phyloP scores from a whole-genome alignment of 2,888 invertebrate genomes.

The Apoda limacodes region DNA sequence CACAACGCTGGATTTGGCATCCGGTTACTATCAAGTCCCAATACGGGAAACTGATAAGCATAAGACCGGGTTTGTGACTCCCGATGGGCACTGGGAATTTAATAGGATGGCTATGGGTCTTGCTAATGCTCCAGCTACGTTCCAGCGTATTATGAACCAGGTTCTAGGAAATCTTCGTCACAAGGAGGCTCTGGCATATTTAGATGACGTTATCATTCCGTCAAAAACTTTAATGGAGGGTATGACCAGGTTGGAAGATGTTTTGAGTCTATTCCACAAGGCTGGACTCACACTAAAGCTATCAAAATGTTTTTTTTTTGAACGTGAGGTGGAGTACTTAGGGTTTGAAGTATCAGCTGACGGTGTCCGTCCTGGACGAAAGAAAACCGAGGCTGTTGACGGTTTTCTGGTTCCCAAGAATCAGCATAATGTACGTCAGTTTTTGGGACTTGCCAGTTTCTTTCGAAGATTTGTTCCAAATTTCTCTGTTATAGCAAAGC shows the following conservation, averaged over 20 bases:
- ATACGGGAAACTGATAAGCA: conserved; percentile 18
- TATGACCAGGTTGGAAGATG: conserved; percentile 2
- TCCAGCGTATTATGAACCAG: conserved; percentile 9
- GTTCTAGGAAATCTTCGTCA: conserved; percentile 8
- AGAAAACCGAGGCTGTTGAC: conserved; percentile 9
- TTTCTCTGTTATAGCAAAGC: conserved; percentile 10
- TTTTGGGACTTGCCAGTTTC: conserved; percentile 10
- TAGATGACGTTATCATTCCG: conserved; percentile 15
- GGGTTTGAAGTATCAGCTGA: conserved; percentile 9
- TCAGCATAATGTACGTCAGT: conserved; percentile 9
- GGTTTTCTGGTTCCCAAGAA: conserved; percentile 7
- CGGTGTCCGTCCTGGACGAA: conserved; percentile 6
- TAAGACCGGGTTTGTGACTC: conserved; percentile 14
- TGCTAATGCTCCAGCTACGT: conserved; percentile 13
- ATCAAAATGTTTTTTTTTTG: conserved; percentile 8
- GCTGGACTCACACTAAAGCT: conserved; percentile 10
- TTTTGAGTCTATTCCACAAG: conserved; percentile 4
- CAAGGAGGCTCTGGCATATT: conserved; percentile 12
- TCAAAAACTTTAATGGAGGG: conserved; percentile 10
- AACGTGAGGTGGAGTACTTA: conserved; percentile 5
- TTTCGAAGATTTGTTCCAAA: conserved; percentile 9
- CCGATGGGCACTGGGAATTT: conserved; percentile 14
- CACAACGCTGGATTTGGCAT: conserved; percentile 11
- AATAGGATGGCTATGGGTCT: conserved; percentile 16
- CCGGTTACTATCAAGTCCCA: conserved; percentile 19